Percentiles rank a stretch among this genome's conserved stretches.
Conservation (phyloP, 2,888 invertebrate species). For the Lycocerus yunnanus region DNA sequence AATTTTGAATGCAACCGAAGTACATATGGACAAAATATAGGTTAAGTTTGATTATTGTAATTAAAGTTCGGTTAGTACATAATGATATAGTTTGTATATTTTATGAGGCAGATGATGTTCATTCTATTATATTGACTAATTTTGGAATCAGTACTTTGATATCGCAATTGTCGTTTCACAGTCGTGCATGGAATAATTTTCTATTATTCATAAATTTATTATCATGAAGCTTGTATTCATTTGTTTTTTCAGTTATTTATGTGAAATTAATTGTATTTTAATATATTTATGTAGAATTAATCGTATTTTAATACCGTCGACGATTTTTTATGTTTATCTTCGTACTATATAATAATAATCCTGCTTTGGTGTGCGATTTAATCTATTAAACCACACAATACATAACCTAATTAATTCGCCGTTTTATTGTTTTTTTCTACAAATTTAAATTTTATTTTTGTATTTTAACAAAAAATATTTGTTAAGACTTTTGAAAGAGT, state of each 20-base stretch:
- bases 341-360: neutral
- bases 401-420: neutral
- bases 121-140: conserved; percentile 24
- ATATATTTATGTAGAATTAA: conserved; percentile 18
- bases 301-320: conserved; percentile 11
- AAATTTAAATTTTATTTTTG: neutral
- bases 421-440: neutral
- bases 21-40: conserved; percentile 25
- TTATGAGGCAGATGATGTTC: conserved; percentile 38
- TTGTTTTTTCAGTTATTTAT: conserved; percentile 11
- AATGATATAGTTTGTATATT: conserved; percentile 35
- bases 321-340: conserved; percentile 6
- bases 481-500: neutral
- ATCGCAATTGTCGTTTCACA: conserved; percentile 23
- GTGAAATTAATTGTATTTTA: conserved; percentile 8
- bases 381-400: neutral
- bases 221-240: conserved; percentile 19
- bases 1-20: conserved; percentile 8
- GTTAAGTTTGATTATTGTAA: conserved; percentile 38
- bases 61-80: conserved; percentile 34
- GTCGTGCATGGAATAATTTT: conserved; percentile 24
- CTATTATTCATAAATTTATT: conserved; percentile 31
- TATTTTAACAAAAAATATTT: neutral
- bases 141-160: conserved; percentile 10
- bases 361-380: neutral